Conservation (phyloP, 2,113 vertebrate genomes). For the Pycnonotus jocosus region DNA sequence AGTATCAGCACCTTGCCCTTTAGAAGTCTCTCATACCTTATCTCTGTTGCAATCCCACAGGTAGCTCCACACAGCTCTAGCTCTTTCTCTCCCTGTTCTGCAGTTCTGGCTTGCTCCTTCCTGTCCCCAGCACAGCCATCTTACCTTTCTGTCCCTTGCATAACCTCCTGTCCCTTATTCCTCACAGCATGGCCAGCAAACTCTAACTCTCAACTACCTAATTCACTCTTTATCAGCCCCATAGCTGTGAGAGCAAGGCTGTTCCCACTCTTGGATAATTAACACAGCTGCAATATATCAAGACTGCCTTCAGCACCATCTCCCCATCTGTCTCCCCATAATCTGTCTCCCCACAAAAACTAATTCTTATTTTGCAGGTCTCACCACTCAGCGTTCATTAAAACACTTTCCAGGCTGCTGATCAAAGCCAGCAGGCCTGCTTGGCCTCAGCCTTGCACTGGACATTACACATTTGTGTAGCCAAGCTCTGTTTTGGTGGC, state of each 20-base stretch:
- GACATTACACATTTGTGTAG: constrained; percentile 14
- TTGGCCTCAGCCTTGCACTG: not conserved
- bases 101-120: not conserved
- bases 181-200: not conserved
- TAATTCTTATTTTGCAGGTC: not conserved
- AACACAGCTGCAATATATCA: not conserved
- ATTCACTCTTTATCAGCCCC: not conserved
- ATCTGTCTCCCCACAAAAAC: not conserved
- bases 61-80: not conserved
- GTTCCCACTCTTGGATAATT: not conserved
- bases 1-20: not conserved
- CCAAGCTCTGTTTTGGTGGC: not conserved
- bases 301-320: not conserved
- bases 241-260: not conserved
- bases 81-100: not conserved
- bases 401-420: not conserved
- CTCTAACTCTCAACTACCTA: not conserved
- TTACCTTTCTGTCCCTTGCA: not conserved
- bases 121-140: not conserved
- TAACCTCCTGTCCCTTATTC: not conserved
- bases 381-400: constrained; percentile 14
- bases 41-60: not conserved
- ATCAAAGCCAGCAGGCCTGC: constrained; percentile 29
- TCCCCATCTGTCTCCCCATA: not conserved
- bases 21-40: not conserved